Percentiles rank a stretch among this genome's conserved stretches.
These are phyloP conservation scores for Nebria ingens DNA, from an alignment of 1,140 invertebrate genomes.

Conservation along the genomic window DNA sequence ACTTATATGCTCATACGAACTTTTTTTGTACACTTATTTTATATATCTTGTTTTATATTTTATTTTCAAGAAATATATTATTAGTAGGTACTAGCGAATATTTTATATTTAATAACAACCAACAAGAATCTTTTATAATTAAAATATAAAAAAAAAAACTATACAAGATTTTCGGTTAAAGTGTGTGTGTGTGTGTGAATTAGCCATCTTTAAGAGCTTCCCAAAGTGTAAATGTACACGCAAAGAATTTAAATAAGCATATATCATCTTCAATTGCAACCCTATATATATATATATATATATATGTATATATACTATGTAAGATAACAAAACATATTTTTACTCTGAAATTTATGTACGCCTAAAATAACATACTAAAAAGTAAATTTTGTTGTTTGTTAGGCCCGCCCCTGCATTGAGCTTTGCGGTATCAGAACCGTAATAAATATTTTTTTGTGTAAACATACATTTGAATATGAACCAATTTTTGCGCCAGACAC, in stretches of 20 bases:
- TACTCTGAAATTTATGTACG: not conserved
- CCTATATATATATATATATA: not conserved
- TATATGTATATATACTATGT: no score
- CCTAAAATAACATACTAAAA: not conserved
- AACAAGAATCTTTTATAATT: no score
- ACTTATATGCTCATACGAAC: slow-evolving; percentile 6
- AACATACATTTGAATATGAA: not conserved
- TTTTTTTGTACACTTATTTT: not conserved
- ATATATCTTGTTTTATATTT: no score
- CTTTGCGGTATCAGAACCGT: not conserved
- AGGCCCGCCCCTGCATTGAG: not conserved
- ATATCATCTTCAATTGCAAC: not conserved
- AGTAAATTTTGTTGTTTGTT: not conserved
- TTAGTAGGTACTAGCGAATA: slow-evolving; percentile 4
- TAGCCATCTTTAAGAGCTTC: no score
- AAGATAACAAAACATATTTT: no score
- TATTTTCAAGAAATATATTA: slow-evolving; percentile 6
- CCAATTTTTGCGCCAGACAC: not conserved
- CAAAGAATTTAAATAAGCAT: no score
- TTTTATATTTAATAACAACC: not conserved
- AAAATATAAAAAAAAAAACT: no score
- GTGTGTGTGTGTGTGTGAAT: not conserved
- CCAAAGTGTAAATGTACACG: no score
- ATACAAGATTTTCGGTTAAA: no score
- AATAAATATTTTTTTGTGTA: not conserved